phyloP scores from a whole-genome alignment of 2,797 vertebrate genomes.

The Arnoldichthys spilopterus region DNA sequence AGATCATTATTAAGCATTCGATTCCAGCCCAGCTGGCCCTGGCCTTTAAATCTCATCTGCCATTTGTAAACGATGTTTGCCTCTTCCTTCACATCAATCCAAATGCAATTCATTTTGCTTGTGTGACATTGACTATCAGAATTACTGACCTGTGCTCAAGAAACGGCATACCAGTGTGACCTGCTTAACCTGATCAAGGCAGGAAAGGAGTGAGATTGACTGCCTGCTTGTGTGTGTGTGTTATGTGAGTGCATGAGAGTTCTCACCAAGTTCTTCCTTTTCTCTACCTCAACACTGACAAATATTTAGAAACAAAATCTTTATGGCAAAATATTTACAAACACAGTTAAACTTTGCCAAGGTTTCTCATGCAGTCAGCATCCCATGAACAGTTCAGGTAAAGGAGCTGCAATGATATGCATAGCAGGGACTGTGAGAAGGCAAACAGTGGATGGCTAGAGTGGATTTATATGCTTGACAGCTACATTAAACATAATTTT shows the following conservation, averaged over 20 bases:
- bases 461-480: neutral
- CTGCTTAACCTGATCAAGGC: slow-evolving; percentile 29
- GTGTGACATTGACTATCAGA: slow-evolving; percentile 26
- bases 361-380: slow-evolving; percentile 28
- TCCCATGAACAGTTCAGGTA: neutral
- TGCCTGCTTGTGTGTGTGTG: slow-evolving; percentile 37
- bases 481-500: too few species aligned
- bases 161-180: slow-evolving; percentile 21
- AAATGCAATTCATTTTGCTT: slow-evolving; percentile 40
- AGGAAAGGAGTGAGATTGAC: slow-evolving; percentile 35
- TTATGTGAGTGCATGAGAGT: slow-evolving; percentile 3
- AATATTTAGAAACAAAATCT: slow-evolving; percentile 12
- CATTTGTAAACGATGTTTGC: slow-evolving; percentile 60
- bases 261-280: slow-evolving; percentile 32
- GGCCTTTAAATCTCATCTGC: slow-evolving; percentile 63
- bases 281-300: slow-evolving; percentile 30
- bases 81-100: slow-evolving; percentile 40
- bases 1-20: slow-evolving; percentile 58
- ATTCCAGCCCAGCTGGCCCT: slow-evolving; percentile 68
- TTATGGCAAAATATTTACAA: slow-evolving; percentile 39
- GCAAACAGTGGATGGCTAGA: slow-evolving; percentile 53
- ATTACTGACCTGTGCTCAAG: slow-evolving; percentile 23
- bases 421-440: slow-evolving; percentile 18
- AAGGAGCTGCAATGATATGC: neutral
- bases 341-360: slow-evolving; percentile 31